These are phyloP conservation scores for Tubiluchus corallicola DNA, from an alignment of 2,888 invertebrate genomes.

Conservation along the genomic window DNA sequence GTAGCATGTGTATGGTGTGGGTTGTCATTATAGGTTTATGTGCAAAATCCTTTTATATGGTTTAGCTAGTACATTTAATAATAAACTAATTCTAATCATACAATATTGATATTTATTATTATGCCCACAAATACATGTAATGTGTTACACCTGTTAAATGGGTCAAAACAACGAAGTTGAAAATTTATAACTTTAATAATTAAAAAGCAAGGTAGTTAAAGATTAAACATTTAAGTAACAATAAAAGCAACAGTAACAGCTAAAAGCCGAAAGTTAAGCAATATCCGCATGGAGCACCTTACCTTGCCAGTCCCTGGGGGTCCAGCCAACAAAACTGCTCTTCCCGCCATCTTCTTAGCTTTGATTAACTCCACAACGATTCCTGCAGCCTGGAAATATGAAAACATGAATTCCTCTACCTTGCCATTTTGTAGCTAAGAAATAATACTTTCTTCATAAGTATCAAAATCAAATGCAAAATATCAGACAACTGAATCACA, in stretches of 20 bases:
- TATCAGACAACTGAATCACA: neutral
- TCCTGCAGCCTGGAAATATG: conserved; percentile 60
- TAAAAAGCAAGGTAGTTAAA: conserved; percentile 27
- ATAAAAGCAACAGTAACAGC: neutral
- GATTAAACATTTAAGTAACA: neutral
- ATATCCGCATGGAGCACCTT: conserved; percentile 6
- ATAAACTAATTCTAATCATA: no score
- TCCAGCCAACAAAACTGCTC: conserved; percentile 81
- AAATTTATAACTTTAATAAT: no score
- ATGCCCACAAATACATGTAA: no score
- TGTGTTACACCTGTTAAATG: no score
- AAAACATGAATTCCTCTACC: neutral
- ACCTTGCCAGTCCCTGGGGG: conserved; percentile 85
- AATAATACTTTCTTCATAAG: no score
- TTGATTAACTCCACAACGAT: conserved; percentile 89
- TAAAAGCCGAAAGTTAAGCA: neutral
- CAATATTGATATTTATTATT: no score
- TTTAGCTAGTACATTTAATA: no score
- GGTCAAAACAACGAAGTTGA: neutral
- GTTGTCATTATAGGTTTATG: no score
- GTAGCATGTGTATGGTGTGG: no score
- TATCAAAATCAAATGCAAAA: neutral
- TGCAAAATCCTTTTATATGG: no score
- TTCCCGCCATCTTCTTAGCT: conserved; percentile 90
- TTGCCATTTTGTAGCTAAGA: neutral